Evolutionary conservation across 2,888 invertebrate species (phyloP), one percentile per base, ranked within the genome.

Genomic region (Himalopsyche anomala): DNA sequence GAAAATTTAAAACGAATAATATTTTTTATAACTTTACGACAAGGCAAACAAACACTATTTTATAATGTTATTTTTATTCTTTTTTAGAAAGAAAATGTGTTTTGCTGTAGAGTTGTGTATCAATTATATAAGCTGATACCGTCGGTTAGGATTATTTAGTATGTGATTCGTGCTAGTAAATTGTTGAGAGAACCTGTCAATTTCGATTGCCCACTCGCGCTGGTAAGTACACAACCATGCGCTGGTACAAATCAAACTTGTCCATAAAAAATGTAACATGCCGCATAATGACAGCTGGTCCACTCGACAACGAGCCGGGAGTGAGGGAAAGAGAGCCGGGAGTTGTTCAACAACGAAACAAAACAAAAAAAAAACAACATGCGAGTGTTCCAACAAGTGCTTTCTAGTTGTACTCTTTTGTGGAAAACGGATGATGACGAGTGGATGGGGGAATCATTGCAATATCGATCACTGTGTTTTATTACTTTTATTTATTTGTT

Each of bases 271-370:
- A 93, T 92, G 93, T 93, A 92, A 92, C 93, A 93, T 93, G 92
- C 93, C 93, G 93, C 92, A 93, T 93, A 93, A 93, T 93, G 93
- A 93, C 93, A 93, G 93, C 93, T 93, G 93, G 93, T 93, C 93
- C 93, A 93, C 93, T 93, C 93, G 93, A 93, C 93, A 62, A 93
- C 92, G 93, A 92, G 86, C 62, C 62, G 19, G 62, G n/a, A 28
- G 62, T 19, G 28, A 92, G 93, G 62, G 83, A 69, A 62, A 28
- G 62, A 62, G 62, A 62, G 28, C 81, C 74, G 79, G 81, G 85
- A 85, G 82, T 62, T 83, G 86, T 83, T 84, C 81, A 85, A 85
- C 86, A 87, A 69, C 84, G 84, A 81, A 86, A 83, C 55, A 69
- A 86, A 86, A 87, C 86, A 87, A 87, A 56, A 69, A 86, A 87